Conservation (phyloP, 2,797 vertebrate genomes). For the Rhabdophis nuchalis region DNA sequence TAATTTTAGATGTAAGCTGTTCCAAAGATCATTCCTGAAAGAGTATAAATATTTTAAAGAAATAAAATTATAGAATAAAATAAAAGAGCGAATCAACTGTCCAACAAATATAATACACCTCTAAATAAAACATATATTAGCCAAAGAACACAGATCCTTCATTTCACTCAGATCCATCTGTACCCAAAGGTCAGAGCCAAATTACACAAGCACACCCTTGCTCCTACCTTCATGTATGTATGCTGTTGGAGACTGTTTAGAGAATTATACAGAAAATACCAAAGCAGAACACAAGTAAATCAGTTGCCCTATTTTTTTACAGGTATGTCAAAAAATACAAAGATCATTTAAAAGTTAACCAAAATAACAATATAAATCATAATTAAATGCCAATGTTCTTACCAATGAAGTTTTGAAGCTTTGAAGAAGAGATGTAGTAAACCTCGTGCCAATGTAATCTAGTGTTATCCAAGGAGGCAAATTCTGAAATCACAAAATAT, state of each 20-base stretch:
- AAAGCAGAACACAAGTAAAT: neutral
- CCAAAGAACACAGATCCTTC: conserved; percentile 2
- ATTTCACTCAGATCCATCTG: neutral
- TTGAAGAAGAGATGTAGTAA: neutral
- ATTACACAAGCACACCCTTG: neutral
- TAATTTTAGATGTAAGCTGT: neutral
- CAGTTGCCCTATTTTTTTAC: neutral
- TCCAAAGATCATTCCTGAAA: neutral
- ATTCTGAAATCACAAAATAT: neutral
- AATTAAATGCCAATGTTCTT: neutral
- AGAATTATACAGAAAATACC: neutral
- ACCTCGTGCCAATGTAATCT: neutral
- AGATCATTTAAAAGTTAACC: neutral
- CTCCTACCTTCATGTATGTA: neutral
- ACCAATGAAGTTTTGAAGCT: neutral
- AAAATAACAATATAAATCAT: neutral
- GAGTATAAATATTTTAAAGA: neutral
- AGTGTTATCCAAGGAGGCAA: conserved; percentile 8
- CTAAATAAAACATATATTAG: neutral
- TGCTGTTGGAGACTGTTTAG: neutral
- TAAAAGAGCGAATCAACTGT: neutral
- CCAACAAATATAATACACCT: neutral
- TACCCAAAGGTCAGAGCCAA: neutral
- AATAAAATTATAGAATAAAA: neutral
- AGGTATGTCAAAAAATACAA: neutral